Evolutionary conservation across 2,113 vertebrate genomes (phyloP), one percentile per base, ranked within the genome.

Genomic region (Psilopogon haemacephalus): DNA sequence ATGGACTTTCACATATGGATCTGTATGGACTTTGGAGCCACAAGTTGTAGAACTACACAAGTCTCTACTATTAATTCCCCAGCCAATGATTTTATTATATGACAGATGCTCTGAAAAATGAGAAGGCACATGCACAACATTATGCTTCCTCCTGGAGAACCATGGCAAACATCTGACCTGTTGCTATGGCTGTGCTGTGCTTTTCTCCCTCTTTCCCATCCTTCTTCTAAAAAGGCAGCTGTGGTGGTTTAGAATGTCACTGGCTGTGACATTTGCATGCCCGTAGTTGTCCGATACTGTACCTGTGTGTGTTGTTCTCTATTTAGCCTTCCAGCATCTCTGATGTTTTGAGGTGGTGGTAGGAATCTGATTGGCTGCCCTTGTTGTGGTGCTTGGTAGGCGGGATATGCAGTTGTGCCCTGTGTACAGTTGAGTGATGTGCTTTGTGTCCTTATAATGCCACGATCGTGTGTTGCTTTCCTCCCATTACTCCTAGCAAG

Each of bases 101-200:
- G 85, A 37, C 56, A 89, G 77, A 71, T 16, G 69, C 38, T 37
- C 60, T 74, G 69, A 72, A 88, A 93, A 71, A 28, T 0, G 3
- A 79, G 84, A 70, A 70, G 40, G 24, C 55, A 23, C 56, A n/a
- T 0, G 6, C 0, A 1, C 64, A 4, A 1, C 17, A 3, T 88
- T 62, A 28, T n/a, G 73, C 33, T 79, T 87, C 81, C 71, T 93
- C 24, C 50, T 15, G 2, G 50, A 80, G 64, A 89, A 48, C 44
- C 1, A 0, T 4, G 1, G 54, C 44, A 46, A 63, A 58, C 84
- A 52, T 70, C 90, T 88, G 88, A 92, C 92, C 86, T 95, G 95
- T 92, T 96, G 96, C 92, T 94, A 84, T 70, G 80, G 63, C 58
- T 86, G 30, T 86, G 58, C 38, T 35, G 50, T 59, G 50, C 50